phyloP scores from a whole-genome alignment of 2,888 invertebrate species.

The Cerceris ruficornis region DNA sequence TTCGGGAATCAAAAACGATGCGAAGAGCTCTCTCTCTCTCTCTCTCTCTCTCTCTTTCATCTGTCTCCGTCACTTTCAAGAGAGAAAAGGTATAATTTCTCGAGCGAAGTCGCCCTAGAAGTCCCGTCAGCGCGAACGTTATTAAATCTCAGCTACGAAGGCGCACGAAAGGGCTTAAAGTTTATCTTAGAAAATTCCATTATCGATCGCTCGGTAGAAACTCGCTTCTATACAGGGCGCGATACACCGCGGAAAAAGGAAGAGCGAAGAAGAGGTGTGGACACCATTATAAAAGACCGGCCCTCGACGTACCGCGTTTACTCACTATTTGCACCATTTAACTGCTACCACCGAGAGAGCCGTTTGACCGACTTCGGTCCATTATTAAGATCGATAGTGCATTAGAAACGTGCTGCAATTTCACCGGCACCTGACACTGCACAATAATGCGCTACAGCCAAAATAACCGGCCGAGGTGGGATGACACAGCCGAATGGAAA shows the following conservation, averaged over 20 bases:
- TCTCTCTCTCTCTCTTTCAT: no score
- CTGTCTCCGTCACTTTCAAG: no score
- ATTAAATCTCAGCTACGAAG: conserved; percentile 37
- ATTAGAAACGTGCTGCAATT: conserved; percentile 32
- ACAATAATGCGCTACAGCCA: conserved; percentile 12
- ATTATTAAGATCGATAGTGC: conserved; percentile 54
- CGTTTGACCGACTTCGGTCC: conserved; percentile 37
- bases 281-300: conserved; percentile 17
- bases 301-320: conserved; percentile 28
- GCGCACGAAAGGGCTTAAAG: conserved; percentile 24
- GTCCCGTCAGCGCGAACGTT: conserved; percentile 8
- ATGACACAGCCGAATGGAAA: conserved; percentile 17
- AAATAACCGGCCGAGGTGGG: not conserved
- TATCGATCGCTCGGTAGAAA: conserved; percentile 40
- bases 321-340: conserved; percentile 38
- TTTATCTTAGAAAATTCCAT: conserved; percentile 51
- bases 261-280: not conserved
- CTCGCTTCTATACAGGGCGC: not conserved
- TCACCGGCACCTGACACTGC: conserved; percentile 16
- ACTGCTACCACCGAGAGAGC: conserved; percentile 7
- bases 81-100: not conserved
- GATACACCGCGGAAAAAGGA: conserved; percentile 11
- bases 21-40: no score
- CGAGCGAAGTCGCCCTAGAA: not conserved
- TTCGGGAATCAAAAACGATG: no score